phyloP scores from a whole-genome alignment of 2,888 invertebrate genomes.

The Zootermopsis nevadensis region DNA sequence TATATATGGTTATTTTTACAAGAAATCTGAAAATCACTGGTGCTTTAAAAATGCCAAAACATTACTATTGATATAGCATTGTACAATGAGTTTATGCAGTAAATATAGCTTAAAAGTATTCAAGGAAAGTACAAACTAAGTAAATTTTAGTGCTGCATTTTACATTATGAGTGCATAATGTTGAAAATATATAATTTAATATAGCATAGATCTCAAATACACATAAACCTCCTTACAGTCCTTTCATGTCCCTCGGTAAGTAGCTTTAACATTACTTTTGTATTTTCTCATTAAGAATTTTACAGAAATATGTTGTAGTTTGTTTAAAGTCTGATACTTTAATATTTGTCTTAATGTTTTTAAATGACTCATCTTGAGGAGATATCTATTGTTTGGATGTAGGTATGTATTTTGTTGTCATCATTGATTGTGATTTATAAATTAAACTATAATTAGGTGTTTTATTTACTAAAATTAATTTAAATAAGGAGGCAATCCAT shows the following conservation, averaged over 20 bases:
- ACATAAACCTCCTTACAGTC: neutral
- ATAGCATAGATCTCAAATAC: neutral
- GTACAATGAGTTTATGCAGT: neutral
- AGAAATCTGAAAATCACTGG: neutral
- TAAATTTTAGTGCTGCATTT: slow-evolving; percentile 12
- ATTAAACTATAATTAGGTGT: neutral
- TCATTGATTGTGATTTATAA: neutral
- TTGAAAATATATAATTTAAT: neutral
- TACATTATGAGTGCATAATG: neutral
- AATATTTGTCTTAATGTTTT: neutral
- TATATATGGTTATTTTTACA: neutral
- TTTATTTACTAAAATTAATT: no score
- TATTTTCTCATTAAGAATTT: neutral
- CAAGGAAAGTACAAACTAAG: slow-evolving; percentile 25
- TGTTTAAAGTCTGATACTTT: neutral
- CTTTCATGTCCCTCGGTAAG: neutral
- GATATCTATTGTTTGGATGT: neutral
- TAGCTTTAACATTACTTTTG: neutral
- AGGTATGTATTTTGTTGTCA: neutral
- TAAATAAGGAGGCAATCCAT: no score
- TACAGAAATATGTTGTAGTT: neutral
- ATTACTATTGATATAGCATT: neutral
- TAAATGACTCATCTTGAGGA: neutral
- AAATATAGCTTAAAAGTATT: slow-evolving; percentile 5
- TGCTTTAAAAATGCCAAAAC: neutral